A percentile compares a stretch with the other conserved stretches of the same genome.
phyloP scores from a whole-genome alignment of 2,113 vertebrate genomes.

The Petroica traversi region DNA sequence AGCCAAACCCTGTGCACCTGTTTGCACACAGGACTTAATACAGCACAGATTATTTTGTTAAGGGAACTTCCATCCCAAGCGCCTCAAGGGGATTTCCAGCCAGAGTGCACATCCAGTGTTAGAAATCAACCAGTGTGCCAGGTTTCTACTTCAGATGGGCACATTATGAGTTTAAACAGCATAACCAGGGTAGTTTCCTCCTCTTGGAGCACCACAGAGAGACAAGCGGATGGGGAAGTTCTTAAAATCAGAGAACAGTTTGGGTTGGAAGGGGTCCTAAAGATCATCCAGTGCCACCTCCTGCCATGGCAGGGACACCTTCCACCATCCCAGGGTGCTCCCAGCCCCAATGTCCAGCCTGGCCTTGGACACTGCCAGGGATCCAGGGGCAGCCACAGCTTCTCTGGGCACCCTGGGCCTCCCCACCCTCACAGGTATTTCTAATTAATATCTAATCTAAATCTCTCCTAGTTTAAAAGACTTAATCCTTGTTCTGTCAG shows the following conservation, averaged over 20 bases:
- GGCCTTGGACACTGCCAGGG: background rate
- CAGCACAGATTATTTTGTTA: background rate
- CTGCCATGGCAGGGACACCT: background rate
- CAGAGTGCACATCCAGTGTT: background rate
- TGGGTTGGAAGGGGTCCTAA: background rate
- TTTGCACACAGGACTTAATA: background rate
- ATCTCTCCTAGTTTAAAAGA: background rate
- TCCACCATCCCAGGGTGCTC: accelerated
- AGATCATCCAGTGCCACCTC: background rate
- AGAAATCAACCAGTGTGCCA: background rate
- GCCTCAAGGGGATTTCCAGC: background rate
- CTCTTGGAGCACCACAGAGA: background rate
- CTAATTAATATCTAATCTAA: background rate
- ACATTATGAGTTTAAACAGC: background rate
- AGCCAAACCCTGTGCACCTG: background rate
- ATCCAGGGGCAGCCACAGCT: background rate
- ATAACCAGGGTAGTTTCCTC: background rate
- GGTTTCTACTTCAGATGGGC: background rate
- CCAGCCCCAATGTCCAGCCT: accelerated
- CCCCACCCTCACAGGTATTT: background rate
- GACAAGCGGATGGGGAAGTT: background rate
- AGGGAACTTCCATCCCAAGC: background rate
- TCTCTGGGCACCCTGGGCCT: background rate
- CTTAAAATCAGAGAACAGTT: background rate
- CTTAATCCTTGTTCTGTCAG: background rate